Evolutionary conservation across 2,797 vertebrate species (phyloP).

Genomic region (Xenopus petersii): DNA sequence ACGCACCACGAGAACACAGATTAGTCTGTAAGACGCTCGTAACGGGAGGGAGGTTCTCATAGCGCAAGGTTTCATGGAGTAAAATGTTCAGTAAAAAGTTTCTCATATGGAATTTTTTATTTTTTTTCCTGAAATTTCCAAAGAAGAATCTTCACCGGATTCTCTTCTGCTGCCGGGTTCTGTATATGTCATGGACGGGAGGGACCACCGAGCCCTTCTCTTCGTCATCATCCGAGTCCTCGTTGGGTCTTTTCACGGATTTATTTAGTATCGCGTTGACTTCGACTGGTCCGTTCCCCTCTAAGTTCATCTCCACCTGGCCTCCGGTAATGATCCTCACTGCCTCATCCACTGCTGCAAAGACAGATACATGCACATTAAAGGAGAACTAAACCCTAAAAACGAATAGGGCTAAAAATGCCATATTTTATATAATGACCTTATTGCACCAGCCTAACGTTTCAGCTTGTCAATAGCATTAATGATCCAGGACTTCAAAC

Average conservation of each 20-base stretch:
- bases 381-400: too few species aligned
- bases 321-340: conserved; percentile 89
- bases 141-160: conserved; percentile 77
- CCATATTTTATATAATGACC: too few species aligned
- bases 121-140: background rate
- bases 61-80: conserved; percentile 53
- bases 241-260: conserved; percentile 90
- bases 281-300: conserved; percentile 91
- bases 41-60: conserved; percentile 62
- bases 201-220: conserved; percentile 94
- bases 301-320: conserved; percentile 79
- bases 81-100: conserved; percentile 53
- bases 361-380: background rate
- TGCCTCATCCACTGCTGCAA: conserved; percentile 77
- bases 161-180: conserved; percentile 93
- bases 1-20: conserved; percentile 67
- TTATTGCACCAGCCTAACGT: too few species aligned
- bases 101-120: conserved; percentile 15
- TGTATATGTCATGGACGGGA: conserved; percentile 95
- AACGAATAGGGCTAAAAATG: too few species aligned
- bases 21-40: conserved; percentile 63
- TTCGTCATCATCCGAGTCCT: conserved; percentile 95
- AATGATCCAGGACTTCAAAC: too few species aligned
- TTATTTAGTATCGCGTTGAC: conserved; percentile 82
- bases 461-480: too few species aligned